phyloP scores from a whole-genome alignment of 2,888 invertebrate genomes.

The Tinea semifulvella region DNA sequence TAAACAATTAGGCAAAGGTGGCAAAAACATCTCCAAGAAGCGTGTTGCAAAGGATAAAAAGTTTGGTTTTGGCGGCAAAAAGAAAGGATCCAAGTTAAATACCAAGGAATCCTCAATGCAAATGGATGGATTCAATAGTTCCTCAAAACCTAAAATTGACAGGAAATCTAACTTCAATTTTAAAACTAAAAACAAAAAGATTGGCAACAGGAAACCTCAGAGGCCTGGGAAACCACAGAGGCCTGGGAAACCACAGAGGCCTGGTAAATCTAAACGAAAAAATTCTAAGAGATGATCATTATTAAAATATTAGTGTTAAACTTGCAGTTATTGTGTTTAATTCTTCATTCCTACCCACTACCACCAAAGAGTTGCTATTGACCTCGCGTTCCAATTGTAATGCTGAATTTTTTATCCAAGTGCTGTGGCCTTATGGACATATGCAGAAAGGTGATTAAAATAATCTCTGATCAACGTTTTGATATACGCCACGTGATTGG shows the following conservation, averaged over 20 bases:
- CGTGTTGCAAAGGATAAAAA: constrained; percentile 81
- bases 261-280: constrained; percentile 51
- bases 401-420: too few species aligned
- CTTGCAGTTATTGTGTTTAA: background rate
- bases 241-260: constrained; percentile 52
- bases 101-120: constrained; percentile 75
- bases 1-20: constrained; percentile 32
- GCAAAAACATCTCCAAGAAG: constrained; percentile 42
- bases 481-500: too few species aligned
- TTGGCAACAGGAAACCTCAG: constrained; percentile 27
- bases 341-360: too few species aligned
- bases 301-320: background rate
- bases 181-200: constrained; percentile 45
- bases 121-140: constrained; percentile 7
- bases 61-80: constrained; percentile 96
- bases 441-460: too few species aligned
- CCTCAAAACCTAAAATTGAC: background rate
- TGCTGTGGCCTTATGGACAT: too few species aligned
- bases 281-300: background rate
- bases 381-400: too few species aligned
- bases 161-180: constrained; percentile 37
- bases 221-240: constrained; percentile 58
- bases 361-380: too few species aligned
- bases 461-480: too few species aligned
- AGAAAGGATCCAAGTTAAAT: constrained; percentile 88